Conservation (phyloP, 2,888 invertebrate genomes). For the Eledona agricola region DNA sequence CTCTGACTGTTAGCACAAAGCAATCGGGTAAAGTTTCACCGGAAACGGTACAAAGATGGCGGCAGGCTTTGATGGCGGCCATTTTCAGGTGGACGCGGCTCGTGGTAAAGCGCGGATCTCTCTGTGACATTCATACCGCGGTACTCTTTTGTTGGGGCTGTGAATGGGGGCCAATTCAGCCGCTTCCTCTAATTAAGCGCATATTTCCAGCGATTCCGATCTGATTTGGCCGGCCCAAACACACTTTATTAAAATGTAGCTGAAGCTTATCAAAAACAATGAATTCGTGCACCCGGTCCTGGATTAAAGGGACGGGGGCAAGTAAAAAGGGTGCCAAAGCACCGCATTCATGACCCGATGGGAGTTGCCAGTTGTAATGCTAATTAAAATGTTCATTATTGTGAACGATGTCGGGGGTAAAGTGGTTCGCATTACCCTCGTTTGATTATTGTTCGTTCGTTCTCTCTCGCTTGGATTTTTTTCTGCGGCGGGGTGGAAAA, state of each 20-base stretch:
- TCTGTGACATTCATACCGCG: slow-evolving; percentile 43
- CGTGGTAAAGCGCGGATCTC: slow-evolving; percentile 38
- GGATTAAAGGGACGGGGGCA: slow-evolving; percentile 15
- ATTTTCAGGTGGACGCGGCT: slow-evolving; percentile 41
- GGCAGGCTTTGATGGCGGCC: slow-evolving; percentile 43
- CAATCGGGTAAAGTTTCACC: too few species aligned
- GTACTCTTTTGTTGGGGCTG: slow-evolving; percentile 41
- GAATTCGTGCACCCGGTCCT: not conserved
- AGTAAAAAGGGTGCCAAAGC: slow-evolving; percentile 39
- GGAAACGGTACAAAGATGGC: too few species aligned
- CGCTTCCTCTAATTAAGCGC: slow-evolving; percentile 46
- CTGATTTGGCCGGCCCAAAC: too few species aligned
- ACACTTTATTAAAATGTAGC: too few species aligned
- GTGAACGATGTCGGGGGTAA: slow-evolving; percentile 30
- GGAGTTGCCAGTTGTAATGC: slow-evolving; percentile 42
- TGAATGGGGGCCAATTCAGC: slow-evolving; percentile 47
- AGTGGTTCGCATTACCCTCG: slow-evolving; percentile 9
- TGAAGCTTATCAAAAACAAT: too few species aligned
- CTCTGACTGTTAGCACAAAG: too few species aligned
- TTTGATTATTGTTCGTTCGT: slow-evolving; percentile 2
- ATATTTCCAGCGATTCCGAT: too few species aligned
- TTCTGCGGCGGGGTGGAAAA: not conserved
- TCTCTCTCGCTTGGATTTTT: slow-evolving; percentile 5
- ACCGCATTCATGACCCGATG: slow-evolving; percentile 38
- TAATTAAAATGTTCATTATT: slow-evolving; percentile 44